Conservation (phyloP, 2,113 vertebrate genomes). For the Psittacula cyanocephala region DNA sequence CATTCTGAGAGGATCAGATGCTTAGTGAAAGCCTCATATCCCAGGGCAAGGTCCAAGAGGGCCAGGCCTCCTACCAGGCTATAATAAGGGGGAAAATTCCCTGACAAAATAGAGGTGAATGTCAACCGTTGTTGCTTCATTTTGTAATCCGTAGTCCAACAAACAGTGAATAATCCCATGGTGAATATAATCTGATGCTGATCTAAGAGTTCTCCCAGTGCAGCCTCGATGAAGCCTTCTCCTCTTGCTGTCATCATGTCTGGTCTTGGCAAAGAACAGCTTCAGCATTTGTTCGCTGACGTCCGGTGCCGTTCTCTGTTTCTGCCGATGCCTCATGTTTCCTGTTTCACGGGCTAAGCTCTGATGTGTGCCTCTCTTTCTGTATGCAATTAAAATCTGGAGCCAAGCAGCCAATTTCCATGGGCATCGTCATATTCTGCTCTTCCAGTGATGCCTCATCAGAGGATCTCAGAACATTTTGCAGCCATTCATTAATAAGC, state of each 20-base stretch:
- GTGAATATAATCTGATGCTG: background rate
- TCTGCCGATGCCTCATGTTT: background rate
- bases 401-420: background rate
- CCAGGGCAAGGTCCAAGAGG: background rate
- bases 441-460: background rate
- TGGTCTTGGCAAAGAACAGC: background rate
- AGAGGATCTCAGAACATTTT: slow-evolving; percentile 17
- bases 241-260: rapidly evolving
- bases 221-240: background rate
- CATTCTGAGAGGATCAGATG: background rate
- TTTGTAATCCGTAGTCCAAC: background rate
- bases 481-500: background rate
- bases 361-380: background rate
- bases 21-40: background rate
- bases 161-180: background rate
- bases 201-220: background rate
- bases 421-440: background rate
- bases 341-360: background rate
- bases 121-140: background rate
- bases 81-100: background rate
- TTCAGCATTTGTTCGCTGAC: background rate
- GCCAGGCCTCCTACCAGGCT: background rate
- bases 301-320: background rate
- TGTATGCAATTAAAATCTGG: background rate
- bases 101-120: background rate